Base-by-base conservation (phyloP, 2,797 vertebrate species). In the Sebastes minor region DNA sequence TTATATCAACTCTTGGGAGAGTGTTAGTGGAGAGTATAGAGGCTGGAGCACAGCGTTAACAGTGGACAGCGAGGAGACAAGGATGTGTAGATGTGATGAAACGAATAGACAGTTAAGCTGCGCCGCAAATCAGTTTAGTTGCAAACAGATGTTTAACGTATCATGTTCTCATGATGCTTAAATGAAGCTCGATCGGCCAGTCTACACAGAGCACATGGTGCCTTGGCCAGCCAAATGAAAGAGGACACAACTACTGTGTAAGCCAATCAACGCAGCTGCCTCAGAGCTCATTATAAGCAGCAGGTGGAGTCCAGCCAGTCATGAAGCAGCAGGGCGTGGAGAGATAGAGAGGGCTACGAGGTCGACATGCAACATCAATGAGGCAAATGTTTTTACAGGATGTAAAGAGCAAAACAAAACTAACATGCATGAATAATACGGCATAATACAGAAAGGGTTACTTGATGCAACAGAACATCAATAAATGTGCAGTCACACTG, bases 401-500 rank as follows among this genome's bases (percentile, higher is more conserved):
- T 38, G 42, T 23, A 38, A n/a, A 78, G 22, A 63, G 9, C n/a
- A 82, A 67, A 74, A 74, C 14, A 63, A 28, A 83, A 56, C 22
- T 28, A 75, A 38, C 7, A 63, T 1, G 57, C 20, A 23, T 71
- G 25, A 59, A 28, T 60, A 42, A 28, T 4, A n/a, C 16, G 1
- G 23, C 20, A 30, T 16, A 6, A 86, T 56, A 71, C 35, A 70
- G n/a, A 76, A 33, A 46, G 42, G 20, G 35, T 71, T 33, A 81
- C 22, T 52, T 38, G 62, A 88, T 79, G 80, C 59, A 64, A 82
- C 42, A 49, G 30, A 64, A 86, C 81, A 81, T 85, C 81, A 68
- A 90, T 88, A 81, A 49, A 85, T 76, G 84, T 84, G 78, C 64
- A 66, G 71, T 55, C 67, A 82, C 80, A 77, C 52, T 71, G 66